Percentiles rank a stretch among this genome's conserved stretches.
Conservation (phyloP, 92 coral and sea anemone species). For the Muricea muricata region DNA sequence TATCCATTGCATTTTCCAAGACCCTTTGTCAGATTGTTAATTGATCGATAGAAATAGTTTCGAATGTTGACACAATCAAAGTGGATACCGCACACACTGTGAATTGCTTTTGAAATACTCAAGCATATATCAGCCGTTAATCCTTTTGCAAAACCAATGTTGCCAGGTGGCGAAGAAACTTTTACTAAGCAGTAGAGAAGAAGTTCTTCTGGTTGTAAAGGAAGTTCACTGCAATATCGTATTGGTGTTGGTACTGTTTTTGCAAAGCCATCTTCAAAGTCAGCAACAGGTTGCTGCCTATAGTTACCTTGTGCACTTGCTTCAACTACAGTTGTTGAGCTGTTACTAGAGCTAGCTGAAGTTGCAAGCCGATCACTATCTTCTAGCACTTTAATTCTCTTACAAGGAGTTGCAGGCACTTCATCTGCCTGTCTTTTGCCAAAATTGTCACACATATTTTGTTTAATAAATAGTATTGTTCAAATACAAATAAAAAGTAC, state of each 20-base stretch:
- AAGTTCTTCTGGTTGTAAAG: slow-evolving; percentile 9
- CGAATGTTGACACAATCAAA: neutral
- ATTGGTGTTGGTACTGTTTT: neutral
- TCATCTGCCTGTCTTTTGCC: neutral
- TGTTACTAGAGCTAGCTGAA: neutral
- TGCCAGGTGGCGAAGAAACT: neutral
- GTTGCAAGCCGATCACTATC: no score
- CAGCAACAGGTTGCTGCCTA: slow-evolving; percentile 9
- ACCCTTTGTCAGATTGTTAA: slow-evolving; percentile 27
- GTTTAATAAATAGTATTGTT: neutral
- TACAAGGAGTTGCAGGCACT: neutral
- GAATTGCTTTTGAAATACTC: neutral
- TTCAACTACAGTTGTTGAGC: neutral
- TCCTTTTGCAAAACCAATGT: neutral
- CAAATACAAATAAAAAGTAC: neutral
- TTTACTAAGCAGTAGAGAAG: slow-evolving; percentile 5
- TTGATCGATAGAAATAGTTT: slow-evolving; percentile 31
- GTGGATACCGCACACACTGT: neutral
- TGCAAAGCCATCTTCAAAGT: neutral
- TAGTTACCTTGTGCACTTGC: neutral
- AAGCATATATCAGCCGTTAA: neutral
- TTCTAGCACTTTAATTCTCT: neutral
- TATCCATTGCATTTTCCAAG: slow-evolving; percentile 24
- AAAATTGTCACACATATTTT: neutral
- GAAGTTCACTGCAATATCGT: neutral